Base-by-base conservation (phyloP, 2,797 vertebrate genomes). In the Leucoraja ocellata region DNA sequence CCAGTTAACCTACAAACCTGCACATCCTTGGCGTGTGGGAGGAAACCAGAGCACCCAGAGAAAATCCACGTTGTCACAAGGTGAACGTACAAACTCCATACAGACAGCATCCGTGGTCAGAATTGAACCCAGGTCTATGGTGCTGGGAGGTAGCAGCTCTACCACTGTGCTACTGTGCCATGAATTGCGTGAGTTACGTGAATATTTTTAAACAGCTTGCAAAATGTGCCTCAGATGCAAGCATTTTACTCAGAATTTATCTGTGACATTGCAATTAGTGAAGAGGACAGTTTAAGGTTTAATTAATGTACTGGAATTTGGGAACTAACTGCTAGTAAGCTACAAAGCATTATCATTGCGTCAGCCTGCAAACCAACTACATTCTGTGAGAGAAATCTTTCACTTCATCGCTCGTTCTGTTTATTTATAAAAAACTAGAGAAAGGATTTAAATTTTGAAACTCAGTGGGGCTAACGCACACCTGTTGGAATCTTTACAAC, bases 401-500 rank as follows among this genome's bases (percentile, higher is more conserved):
- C 61, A 8, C n/a, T 88, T n/a, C n/a, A 7, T 32, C 32, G 21
- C n/a, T 68, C 61, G 10, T 3, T 68, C n/a, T 39, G 21, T 5
- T 8, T 88, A 14, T 36, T 88, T 68, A 21, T 6, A 23, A 68
- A 11, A 74, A 74, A 88, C n/a, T 54, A 68, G n/a, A 88, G n/a
- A 3, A 18, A 36, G 61, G 32, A 68, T 36, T 88, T n/a, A 88
- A 36, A n/a, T 36, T 68, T 88, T 68, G 16, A 32, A 63, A n/a
- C 61, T 88, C 18, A 18, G 84, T 88, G 28, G 84, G n/a, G 65
- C 32, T 32, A 36, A 7, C 9, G 36, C 32, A 32, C 84, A 88
- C 84, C 84, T 88, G 84, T 88, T 88, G n/a, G 63, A 36, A 32
- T 36, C 63, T 88, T 88, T 88, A 88, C 84, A 36, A 68, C n/a